These are phyloP conservation scores for Apodemia mormo DNA, from an alignment of 2,888 invertebrate species.

Conservation along the genomic window DNA sequence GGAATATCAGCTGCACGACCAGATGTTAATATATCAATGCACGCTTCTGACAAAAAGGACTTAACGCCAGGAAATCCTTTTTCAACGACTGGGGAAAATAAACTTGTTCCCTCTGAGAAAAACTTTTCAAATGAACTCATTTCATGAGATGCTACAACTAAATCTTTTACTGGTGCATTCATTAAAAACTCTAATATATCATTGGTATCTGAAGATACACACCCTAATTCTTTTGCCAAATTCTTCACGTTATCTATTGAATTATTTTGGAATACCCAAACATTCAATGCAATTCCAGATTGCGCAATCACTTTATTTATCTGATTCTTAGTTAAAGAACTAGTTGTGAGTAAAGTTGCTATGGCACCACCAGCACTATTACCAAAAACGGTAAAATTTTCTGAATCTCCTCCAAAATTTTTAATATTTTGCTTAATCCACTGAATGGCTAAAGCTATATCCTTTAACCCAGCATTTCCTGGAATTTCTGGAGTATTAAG, in stretches of 20 bases:
- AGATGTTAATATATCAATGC: constrained; percentile 59
- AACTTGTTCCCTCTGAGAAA: constrained; percentile 34
- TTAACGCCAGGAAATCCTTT: constrained; percentile 67
- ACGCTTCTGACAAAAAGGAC: constrained; percentile 58
- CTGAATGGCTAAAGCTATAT: constrained; percentile 61
- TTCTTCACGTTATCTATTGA: constrained; percentile 59
- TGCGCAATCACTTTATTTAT: constrained; percentile 66
- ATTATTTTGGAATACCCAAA: constrained; percentile 53
- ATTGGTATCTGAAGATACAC: constrained; percentile 55
- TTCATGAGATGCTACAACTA: constrained; percentile 54
- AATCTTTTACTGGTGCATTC: constrained; percentile 59
- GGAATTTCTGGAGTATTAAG: constrained; percentile 71
- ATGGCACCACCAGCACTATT: constrained; percentile 62
- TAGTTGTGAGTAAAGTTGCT: constrained; percentile 57
- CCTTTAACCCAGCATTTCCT: constrained; percentile 69
- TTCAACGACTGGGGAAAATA: constrained; percentile 58
- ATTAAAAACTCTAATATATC: constrained; percentile 64
- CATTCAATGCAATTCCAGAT: constrained; percentile 57
- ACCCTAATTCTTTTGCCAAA: constrained; percentile 57
- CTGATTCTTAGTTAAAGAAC: constrained; percentile 59
- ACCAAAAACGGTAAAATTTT: constrained; percentile 68
- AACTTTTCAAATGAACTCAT: constrained; percentile 38
- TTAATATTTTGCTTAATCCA: constrained; percentile 71
- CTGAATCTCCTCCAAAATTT: constrained; percentile 67
- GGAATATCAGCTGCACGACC: constrained; percentile 64